Base-by-base conservation (phyloP, 1,140 invertebrate genomes). In the Drosophila varians region DNA sequence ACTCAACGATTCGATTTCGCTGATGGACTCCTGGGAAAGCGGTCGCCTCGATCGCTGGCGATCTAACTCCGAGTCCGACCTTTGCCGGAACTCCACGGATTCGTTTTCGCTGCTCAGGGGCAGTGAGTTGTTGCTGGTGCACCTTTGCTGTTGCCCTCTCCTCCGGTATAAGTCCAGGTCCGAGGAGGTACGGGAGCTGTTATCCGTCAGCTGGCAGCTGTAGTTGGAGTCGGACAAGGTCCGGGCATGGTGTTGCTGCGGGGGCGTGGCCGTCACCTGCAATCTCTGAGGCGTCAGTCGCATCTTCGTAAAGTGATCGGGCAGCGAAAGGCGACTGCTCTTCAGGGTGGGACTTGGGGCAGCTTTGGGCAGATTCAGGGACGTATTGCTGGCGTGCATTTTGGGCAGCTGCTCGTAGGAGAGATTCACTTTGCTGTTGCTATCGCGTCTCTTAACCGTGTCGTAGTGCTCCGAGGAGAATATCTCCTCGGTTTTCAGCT, bases 21-120 rank as follows among this genome's bases (percentile, higher is more conserved):
- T 92, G 57, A 93, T 93, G 0, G 93, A 93, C 72, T 94, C 93
- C 73, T 95, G 95, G 9, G 95, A 96, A 0, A 96, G 92, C 0
- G 95, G 95, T 65, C 95, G 91, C 38, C 95, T 92, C 70, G 95
- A 96, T 7, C 94, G 77, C 66, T 94, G 93, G n/a, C 93, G 92
- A 86, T 94, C 94, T 36, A 94, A 91, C 60, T 94, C 93, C 1
- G 83, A 86, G 61, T 92, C 91, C 36, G 87, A 92, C 64, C 74
- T 79, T 73, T 93, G 92, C 18, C 93, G 91, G 9, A 94, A 90
- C 54, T 95, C 94, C 0, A 93, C 90, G 0, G 86, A 90, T n/a
- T 91, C 90, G 2, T 47, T 87, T 46, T 90, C 87, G 47, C 90
- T 91, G 46, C 76, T 86, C 9, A 82, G 18, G 1, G 78, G 76